Conservation (phyloP, 2,888 invertebrate genomes). For the Dusona sp. region DNA sequence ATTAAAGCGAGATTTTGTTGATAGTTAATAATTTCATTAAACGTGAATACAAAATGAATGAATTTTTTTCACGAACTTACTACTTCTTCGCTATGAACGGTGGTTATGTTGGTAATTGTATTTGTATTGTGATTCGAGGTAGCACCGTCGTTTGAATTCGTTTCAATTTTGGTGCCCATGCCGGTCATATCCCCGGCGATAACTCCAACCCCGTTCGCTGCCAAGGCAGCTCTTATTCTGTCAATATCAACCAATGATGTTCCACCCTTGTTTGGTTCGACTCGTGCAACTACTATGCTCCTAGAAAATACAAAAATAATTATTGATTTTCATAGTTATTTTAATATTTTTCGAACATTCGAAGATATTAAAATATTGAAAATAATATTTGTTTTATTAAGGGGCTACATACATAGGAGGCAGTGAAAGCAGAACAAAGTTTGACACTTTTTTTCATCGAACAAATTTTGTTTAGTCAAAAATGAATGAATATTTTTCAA, state of each 20-base stretch:
- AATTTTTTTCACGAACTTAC: conserved; percentile 73
- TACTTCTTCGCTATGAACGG: conserved; percentile 77
- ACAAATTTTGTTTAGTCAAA: no score
- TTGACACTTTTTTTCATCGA: no score
- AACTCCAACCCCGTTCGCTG: conserved; percentile 82
- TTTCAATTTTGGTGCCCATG: conserved; percentile 63
- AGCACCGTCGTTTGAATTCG: conserved; percentile 52
- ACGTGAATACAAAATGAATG: neutral
- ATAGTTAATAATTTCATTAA: neutral
- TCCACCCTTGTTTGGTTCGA: conserved; percentile 80
- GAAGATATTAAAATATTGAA: neutral
- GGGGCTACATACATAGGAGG: no score
- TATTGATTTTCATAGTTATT: neutral
- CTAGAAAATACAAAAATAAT: conserved; percentile 71
- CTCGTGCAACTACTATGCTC: conserved; percentile 82
- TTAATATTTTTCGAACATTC: neutral
- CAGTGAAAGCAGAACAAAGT: no score
- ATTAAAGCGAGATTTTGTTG: neutral
- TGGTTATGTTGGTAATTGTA: conserved; percentile 70
- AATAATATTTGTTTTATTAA: neutral
- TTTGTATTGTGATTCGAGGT: conserved; percentile 64
- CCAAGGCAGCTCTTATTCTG: conserved; percentile 80
- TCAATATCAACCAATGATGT: conserved; percentile 82
- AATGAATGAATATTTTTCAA: no score
- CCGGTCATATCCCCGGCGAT: conserved; percentile 76